These are phyloP conservation scores for Enteromius unitaeniatus DNA, from an alignment of 2,797 vertebrate genomes.

Conservation along the genomic window DNA sequence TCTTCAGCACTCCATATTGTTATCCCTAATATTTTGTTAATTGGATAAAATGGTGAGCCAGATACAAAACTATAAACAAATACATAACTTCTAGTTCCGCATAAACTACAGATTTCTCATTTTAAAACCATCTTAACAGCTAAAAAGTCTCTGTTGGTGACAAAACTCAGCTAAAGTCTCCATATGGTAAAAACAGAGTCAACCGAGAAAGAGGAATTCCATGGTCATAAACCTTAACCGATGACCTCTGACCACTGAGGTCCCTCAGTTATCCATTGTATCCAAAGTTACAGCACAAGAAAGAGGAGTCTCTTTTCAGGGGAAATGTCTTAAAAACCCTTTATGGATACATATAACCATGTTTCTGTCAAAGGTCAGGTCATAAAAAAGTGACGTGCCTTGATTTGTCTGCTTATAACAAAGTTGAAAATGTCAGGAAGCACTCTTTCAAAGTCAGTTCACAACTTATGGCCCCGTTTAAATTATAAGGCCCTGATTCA, in stretches of 20 bases:
- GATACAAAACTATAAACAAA: background rate
- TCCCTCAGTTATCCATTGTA: slow-evolving; percentile 13
- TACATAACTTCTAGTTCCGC: background rate
- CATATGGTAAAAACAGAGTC: slow-evolving; percentile 4
- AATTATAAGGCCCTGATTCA: background rate
- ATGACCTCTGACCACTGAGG: slow-evolving; percentile 25
- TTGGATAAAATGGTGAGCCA: background rate
- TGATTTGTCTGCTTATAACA: slow-evolving; percentile 9
- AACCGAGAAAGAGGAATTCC: slow-evolving; percentile 3
- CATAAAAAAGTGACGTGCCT: slow-evolving; percentile 16
- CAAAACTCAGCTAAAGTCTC: background rate
- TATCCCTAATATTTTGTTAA: background rate
- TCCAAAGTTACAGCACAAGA: background rate
- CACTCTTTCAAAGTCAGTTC: background rate
- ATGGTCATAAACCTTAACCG: slow-evolving; percentile 7
- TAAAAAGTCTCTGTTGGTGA: background rate
- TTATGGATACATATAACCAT: slow-evolving; percentile 48
- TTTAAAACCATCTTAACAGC: background rate
- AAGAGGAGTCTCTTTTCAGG: background rate
- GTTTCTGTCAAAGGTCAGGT: slow-evolving; percentile 47
- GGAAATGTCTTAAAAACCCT: slow-evolving; percentile 27
- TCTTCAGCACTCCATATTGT: background rate
- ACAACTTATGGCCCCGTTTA: background rate
- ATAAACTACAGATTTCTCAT: background rate
- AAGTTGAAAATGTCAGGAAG: background rate